Evolutionary conservation across 2,113 vertebrate species (phyloP).

Genomic region (Stegastes partitus): DNA sequence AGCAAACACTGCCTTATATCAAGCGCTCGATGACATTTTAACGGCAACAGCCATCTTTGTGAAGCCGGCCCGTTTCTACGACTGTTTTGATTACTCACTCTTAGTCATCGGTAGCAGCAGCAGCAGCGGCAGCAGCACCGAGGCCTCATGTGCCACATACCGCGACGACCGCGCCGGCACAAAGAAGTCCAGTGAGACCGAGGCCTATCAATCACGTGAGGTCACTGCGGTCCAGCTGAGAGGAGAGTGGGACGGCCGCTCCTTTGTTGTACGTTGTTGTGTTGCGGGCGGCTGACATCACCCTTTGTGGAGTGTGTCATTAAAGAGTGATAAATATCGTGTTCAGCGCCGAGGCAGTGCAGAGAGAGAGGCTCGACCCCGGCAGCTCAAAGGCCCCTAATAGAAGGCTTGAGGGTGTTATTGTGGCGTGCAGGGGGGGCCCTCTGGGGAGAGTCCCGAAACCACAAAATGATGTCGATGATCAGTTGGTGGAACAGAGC

Average conservation of each 20-base stretch:
- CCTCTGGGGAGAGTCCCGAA: slow-evolving; percentile 59
- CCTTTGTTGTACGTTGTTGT: slow-evolving; percentile 70
- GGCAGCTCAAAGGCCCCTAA: slow-evolving; percentile 49
- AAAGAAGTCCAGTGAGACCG: slow-evolving; percentile 74
- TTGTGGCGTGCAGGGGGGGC: slow-evolving; percentile 44
- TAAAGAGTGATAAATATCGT: slow-evolving; percentile 69
- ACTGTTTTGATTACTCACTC: slow-evolving; percentile 78
- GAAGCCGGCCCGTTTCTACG: slow-evolving; percentile 54
- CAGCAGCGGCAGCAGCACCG: slow-evolving; percentile 45
- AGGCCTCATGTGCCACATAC: slow-evolving; percentile 60
- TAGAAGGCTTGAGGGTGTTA: slow-evolving; percentile 64
- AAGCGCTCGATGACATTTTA: slow-evolving; percentile 66
- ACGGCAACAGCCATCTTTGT: slow-evolving; percentile 54
- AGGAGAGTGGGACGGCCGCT: slow-evolving; percentile 49
- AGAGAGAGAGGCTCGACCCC: slow-evolving; percentile 36
- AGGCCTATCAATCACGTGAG: slow-evolving; percentile 76
- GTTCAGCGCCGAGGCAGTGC: not conserved
- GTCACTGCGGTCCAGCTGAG: slow-evolving; percentile 56
- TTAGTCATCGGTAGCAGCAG: slow-evolving; percentile 67
- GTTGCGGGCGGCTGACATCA: slow-evolving; percentile 73
- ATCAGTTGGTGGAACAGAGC: slow-evolving; percentile 62
- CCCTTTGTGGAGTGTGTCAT: slow-evolving; percentile 73
- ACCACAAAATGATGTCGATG: slow-evolving; percentile 65
- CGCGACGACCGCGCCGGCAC: slow-evolving; percentile 57
- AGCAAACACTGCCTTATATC: slow-evolving; percentile 54